Percentiles rank a stretch among this genome's conserved stretches.
Evolutionary conservation across 2,113 vertebrate genomes (phyloP).

Genomic region (Macrotis lagotis): DNA sequence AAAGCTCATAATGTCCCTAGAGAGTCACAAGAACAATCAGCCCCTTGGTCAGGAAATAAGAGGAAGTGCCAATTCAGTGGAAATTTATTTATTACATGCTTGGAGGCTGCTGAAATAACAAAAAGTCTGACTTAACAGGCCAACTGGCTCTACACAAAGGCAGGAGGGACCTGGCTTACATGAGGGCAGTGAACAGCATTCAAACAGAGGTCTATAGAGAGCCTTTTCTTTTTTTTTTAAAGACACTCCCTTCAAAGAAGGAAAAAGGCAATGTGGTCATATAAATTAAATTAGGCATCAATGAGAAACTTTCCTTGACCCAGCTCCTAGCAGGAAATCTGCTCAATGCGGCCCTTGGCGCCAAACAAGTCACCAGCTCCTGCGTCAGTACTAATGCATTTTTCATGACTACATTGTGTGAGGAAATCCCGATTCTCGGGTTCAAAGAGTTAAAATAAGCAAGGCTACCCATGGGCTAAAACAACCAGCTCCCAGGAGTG

Average conservation of each 20-base stretch:
- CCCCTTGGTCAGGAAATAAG: slow-evolving; percentile 83
- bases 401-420: slow-evolving; percentile 48
- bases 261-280: slow-evolving; percentile 45
- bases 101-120: slow-evolving; percentile 85
- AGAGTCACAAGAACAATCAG: slow-evolving; percentile 81
- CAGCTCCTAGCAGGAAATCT: slow-evolving; percentile 78
- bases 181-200: slow-evolving; percentile 32
- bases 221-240: slow-evolving; percentile 27
- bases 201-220: slow-evolving; percentile 26
- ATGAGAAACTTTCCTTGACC: slow-evolving; percentile 79
- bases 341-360: slow-evolving; percentile 70
- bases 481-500: background rate
- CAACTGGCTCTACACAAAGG: slow-evolving; percentile 60
- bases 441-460: slow-evolving; percentile 63
- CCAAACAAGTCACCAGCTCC: slow-evolving; percentile 68
- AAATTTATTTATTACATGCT: slow-evolving; percentile 83
- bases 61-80: slow-evolving; percentile 85
- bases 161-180: slow-evolving; percentile 52
- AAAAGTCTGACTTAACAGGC: slow-evolving; percentile 65
- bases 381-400: slow-evolving; percentile 76
- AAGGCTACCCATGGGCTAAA: background rate
- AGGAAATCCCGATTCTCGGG: slow-evolving; percentile 68
- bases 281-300: slow-evolving; percentile 67
- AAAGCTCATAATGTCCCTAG: slow-evolving; percentile 70
- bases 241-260: slow-evolving; percentile 36